phyloP scores from a whole-genome alignment of 2,888 invertebrate species.

The Folsomia candida region DNA sequence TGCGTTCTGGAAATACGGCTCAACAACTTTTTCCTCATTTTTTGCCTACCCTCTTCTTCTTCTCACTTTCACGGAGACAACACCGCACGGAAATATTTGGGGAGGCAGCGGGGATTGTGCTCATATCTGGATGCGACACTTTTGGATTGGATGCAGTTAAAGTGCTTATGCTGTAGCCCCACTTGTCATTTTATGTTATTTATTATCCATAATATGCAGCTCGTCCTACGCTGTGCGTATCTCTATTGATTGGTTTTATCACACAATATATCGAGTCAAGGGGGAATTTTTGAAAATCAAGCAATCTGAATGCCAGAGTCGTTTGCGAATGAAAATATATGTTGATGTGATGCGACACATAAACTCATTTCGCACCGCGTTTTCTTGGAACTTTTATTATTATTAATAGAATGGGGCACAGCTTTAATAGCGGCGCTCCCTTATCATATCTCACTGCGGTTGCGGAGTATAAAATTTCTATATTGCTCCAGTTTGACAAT shows the following conservation, averaged over 20 bases:
- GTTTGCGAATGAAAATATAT: no score
- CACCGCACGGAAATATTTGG: background rate
- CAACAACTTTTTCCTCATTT: background rate
- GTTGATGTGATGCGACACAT: no score
- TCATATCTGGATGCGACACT: background rate
- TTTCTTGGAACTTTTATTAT: no score
- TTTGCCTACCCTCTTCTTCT: no score
- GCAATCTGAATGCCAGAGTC: no score
- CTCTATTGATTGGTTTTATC: no score
- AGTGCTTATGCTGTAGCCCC: background rate
- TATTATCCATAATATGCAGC: background rate
- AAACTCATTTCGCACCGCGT: no score
- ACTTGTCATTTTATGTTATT: background rate
- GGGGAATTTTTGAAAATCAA: no score
- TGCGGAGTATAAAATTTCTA: background rate
- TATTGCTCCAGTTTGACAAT: background rate
- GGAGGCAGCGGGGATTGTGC: background rate
- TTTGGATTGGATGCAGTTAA: background rate
- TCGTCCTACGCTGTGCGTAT: no score
- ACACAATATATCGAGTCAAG: no score
- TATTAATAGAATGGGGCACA: no score
- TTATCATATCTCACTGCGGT: background rate
- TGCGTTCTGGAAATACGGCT: background rate
- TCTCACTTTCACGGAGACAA: background rate
- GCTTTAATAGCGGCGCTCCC: no score